These are phyloP conservation scores for Ptilonorhynchus violaceus DNA, from an alignment of 2,113 vertebrate species.

Conservation along the genomic window DNA sequence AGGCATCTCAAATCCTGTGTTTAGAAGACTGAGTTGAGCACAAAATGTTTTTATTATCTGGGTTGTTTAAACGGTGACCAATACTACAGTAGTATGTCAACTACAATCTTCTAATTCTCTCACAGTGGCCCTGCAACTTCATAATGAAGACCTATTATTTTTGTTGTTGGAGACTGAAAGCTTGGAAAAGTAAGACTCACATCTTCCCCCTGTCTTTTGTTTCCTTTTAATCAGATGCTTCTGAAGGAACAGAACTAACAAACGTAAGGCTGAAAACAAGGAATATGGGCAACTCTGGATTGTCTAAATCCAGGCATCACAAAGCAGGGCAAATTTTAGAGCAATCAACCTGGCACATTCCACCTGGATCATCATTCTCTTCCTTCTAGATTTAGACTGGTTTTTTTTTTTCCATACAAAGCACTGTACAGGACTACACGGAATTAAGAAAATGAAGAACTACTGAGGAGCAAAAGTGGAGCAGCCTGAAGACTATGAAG, in stretches of 20 bases:
- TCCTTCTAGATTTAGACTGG: background rate
- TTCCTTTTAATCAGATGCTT: background rate
- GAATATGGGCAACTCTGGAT: background rate
- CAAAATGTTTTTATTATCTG: background rate
- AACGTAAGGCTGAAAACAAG: background rate
- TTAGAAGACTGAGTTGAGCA: background rate
- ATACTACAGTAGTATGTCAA: background rate
- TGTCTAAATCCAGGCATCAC: background rate
- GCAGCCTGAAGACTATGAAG: background rate
- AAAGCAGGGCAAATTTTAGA: background rate
- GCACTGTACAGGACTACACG: background rate
- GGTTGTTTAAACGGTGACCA: background rate
- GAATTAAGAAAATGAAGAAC: background rate
- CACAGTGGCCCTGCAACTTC: background rate
- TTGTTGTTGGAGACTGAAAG: background rate
- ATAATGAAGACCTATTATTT: background rate
- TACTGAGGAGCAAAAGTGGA: background rate
- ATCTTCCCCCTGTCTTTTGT: background rate
- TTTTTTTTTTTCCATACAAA: background rate
- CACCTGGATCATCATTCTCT: background rate
- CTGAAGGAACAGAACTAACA: background rate
- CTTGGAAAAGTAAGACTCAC: background rate
- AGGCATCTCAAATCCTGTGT: background rate
- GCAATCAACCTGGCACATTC: background rate
- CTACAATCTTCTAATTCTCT: background rate